Evolutionary conservation across 2,888 invertebrate genomes (phyloP).

Genomic region (Neoascia interrupta): DNA sequence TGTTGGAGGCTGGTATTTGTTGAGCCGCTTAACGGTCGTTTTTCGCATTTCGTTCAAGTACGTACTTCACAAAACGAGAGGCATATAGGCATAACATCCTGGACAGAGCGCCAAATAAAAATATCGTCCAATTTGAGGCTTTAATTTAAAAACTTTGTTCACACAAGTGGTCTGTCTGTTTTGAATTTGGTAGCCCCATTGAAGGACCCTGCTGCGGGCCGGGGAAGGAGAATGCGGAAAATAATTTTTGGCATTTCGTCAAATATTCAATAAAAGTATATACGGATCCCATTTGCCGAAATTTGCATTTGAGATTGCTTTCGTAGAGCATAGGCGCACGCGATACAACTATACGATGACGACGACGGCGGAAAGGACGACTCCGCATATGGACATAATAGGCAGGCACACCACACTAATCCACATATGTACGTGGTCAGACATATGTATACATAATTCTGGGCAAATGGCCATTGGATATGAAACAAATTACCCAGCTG

Average conservation of each 20-base stretch:
- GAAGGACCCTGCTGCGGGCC: too few relatives aligned
- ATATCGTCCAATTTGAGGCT: too few relatives aligned
- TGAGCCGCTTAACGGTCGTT: too few relatives aligned
- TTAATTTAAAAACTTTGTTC: too few relatives aligned
- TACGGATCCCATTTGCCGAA: constrained; percentile 53
- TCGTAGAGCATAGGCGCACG: constrained; percentile 34
- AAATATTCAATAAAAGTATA: constrained; percentile 61
- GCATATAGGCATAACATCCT: constrained; percentile 11
- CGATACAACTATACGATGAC: too few relatives aligned
- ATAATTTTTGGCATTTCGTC: constrained; percentile 58
- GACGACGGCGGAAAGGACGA: too few relatives aligned
- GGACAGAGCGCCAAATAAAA: too few relatives aligned
- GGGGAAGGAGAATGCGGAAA: neutral
- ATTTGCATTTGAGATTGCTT: constrained; percentile 63
- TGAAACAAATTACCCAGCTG: constrained; percentile 57
- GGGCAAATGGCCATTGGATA: constrained; percentile 50
- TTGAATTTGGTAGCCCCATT: constrained; percentile 23
- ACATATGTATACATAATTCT: constrained; percentile 9
- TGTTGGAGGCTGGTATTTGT: too few relatives aligned
- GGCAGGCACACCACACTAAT: neutral
- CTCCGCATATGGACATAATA: constrained; percentile 33
- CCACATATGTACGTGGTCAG: constrained; percentile 2
- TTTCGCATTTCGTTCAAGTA: too few relatives aligned
- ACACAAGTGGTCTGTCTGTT: too few relatives aligned
- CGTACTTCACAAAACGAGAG: too few relatives aligned